Conservation (phyloP, 2,888 invertebrate genomes). For the Eupithecia insigniata region DNA sequence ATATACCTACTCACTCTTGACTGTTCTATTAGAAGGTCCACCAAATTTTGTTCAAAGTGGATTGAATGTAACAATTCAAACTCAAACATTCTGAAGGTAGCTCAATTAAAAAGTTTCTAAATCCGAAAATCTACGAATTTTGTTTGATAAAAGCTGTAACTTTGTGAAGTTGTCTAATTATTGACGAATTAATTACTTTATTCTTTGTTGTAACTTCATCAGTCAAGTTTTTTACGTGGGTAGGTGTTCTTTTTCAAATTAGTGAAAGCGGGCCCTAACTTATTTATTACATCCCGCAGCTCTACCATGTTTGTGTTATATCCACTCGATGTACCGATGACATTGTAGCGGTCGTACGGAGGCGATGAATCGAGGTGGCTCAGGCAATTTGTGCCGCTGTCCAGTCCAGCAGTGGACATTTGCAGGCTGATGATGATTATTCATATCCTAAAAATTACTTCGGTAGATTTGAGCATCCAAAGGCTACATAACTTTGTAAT, state of each 20-base stretch:
- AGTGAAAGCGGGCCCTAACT: neutral
- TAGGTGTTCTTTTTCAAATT: neutral
- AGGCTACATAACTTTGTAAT: too few species aligned
- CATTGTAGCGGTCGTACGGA: too few species aligned
- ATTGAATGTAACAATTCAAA: constrained; percentile 33
- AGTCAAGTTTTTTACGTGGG: constrained; percentile 7
- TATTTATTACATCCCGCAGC: neutral
- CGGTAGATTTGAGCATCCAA: too few species aligned
- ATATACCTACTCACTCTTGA: neutral
- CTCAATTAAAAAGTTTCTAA: constrained; percentile 57
- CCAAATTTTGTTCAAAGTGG: neutral
- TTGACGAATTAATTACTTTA: constrained; percentile 54
- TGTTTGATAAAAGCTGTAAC: constrained; percentile 48
- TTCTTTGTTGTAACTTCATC: constrained; percentile 42
- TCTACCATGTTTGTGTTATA: too few species aligned
- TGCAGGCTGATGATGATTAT: too few species aligned
- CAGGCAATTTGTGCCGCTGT: too few species aligned
- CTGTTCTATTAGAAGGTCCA: neutral
- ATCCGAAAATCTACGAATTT: constrained; percentile 51
- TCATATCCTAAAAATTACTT: too few species aligned
- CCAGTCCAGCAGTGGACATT: too few species aligned
- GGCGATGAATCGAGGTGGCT: too few species aligned
- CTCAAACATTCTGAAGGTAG: constrained; percentile 38
- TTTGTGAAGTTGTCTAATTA: constrained; percentile 53
- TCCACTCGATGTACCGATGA: too few species aligned